These are phyloP conservation scores for Hippopotamus amphibius DNA, from an alignment of 2,113 vertebrate genomes.

Conservation along the genomic window DNA sequence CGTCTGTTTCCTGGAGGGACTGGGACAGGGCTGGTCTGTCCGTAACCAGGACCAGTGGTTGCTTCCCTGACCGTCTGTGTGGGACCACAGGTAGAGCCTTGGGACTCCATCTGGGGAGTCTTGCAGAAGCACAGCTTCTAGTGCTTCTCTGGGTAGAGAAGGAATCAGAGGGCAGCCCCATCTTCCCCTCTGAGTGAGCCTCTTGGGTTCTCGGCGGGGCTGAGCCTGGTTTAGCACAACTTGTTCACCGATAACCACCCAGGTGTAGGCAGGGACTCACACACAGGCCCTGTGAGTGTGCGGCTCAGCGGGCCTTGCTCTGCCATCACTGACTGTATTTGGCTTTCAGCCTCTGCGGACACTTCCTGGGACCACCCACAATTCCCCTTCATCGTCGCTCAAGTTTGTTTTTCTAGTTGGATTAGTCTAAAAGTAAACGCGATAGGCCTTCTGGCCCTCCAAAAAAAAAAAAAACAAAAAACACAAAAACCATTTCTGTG, in stretches of 20 bases:
- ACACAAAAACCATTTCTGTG: slow-evolving; percentile 82
- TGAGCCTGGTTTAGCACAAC: rapidly evolving
- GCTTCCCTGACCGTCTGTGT: rapidly evolving
- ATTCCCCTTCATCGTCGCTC: slow-evolving; percentile 83
- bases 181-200: slow-evolving; percentile 72
- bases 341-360: slow-evolving; percentile 84
- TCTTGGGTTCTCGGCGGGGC: not conserved
- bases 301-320: slow-evolving; percentile 66
- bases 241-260: rapidly evolving
- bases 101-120: slow-evolving; percentile 52
- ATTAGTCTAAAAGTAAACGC: slow-evolving; percentile 88
- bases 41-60: not conserved
- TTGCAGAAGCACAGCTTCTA: slow-evolving; percentile 61
- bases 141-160: not conserved
- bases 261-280: not conserved
- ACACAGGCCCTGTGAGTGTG: slow-evolving; percentile 44
- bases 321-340: slow-evolving; percentile 78
- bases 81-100: not conserved
- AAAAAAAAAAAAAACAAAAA: slow-evolving; percentile 73
- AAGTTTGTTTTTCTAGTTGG: slow-evolving; percentile 89
- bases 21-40: not conserved
- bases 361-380: slow-evolving; percentile 89
- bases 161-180: slow-evolving; percentile 45
- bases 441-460: slow-evolving; percentile 81
- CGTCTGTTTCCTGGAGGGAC: not conserved